Percentiles rank a stretch among this genome's conserved stretches.
Evolutionary conservation across 2,888 invertebrate genomes (phyloP).

Genomic region (Diploptera punctata): DNA sequence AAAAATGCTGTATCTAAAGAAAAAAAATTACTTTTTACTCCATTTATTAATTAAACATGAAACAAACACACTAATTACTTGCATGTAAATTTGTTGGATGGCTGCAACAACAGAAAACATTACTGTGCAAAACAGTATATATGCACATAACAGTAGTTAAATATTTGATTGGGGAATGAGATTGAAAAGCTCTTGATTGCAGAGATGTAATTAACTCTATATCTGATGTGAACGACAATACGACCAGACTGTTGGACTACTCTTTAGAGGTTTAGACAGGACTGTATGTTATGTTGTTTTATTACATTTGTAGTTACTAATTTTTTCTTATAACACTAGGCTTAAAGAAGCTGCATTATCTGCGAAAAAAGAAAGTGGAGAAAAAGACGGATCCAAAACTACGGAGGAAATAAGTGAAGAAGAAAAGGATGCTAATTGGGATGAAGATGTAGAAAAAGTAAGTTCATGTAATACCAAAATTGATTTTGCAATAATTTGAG

Average conservation of each 20-base stretch:
- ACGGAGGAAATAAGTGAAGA: constrained; percentile 40
- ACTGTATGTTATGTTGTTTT: neutral
- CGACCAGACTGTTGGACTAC: too few species aligned
- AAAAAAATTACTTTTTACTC: neutral
- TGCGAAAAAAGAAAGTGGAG: constrained; percentile 26
- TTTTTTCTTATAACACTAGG: constrained; percentile 24
- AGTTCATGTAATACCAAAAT: too few species aligned
- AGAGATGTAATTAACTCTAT: too few species aligned
- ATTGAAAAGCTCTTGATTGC: too few species aligned
- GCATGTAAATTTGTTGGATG: constrained; percentile 27
- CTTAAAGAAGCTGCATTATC: constrained; percentile 31
- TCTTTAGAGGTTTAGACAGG: neutral
- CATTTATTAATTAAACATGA: neutral
- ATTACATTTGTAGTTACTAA: constrained; percentile 8
- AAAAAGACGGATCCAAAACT: constrained; percentile 26
- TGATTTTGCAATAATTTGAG: too few species aligned
- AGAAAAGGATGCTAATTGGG: constrained; percentile 40
- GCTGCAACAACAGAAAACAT: neutral
- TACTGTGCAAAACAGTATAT: too few species aligned
- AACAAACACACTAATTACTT: constrained; percentile 7
- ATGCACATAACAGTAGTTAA: constrained; percentile 7
- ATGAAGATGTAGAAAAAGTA: constrained; percentile 35
- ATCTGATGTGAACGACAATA: too few species aligned
- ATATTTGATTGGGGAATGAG: constrained; percentile 18
- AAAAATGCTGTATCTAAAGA: neutral